These are phyloP conservation scores for Malthinus flaveolus DNA, from an alignment of 2,888 invertebrate species.

Conservation along the genomic window DNA sequence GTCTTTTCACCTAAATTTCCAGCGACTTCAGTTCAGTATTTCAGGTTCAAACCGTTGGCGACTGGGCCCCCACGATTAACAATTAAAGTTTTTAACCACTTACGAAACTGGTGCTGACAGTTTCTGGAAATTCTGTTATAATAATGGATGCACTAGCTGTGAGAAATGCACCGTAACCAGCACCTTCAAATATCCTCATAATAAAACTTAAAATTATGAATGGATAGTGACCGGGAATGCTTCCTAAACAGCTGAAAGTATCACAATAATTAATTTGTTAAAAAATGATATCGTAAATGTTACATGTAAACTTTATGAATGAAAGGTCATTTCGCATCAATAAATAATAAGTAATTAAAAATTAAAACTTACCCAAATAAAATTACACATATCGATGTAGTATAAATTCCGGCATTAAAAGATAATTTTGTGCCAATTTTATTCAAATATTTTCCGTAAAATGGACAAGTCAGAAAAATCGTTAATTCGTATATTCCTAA, in stretches of 20 bases:
- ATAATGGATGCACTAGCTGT: constrained; percentile 87
- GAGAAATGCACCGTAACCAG: constrained; percentile 86
- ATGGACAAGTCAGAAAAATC: constrained; percentile 78
- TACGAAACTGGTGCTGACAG: constrained; percentile 83
- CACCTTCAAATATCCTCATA: constrained; percentile 78
- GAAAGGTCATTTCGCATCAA: neutral
- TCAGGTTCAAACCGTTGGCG: no score
- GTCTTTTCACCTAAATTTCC: no score
- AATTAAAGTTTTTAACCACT: constrained; percentile 56
- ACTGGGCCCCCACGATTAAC: no score
- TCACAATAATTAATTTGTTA: neutral
- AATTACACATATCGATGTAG: constrained; percentile 81
- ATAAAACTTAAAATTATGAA: constrained; percentile 79
- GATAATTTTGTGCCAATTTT: constrained; percentile 77
- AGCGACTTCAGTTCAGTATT: no score
- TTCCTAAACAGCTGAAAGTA: constrained; percentile 66
- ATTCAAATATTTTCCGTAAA: constrained; percentile 80
- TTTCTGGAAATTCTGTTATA: constrained; percentile 84
- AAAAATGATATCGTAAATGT: no score
- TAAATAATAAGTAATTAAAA: neutral
- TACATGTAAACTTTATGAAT: no score
- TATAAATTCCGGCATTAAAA: constrained; percentile 81
- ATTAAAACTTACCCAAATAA: constrained; percentile 68
- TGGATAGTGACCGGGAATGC: constrained; percentile 67
- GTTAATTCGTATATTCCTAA: constrained; percentile 85